Conservation (phyloP, 2,113 vertebrate species). For the Ancistrus triradiatus region DNA sequence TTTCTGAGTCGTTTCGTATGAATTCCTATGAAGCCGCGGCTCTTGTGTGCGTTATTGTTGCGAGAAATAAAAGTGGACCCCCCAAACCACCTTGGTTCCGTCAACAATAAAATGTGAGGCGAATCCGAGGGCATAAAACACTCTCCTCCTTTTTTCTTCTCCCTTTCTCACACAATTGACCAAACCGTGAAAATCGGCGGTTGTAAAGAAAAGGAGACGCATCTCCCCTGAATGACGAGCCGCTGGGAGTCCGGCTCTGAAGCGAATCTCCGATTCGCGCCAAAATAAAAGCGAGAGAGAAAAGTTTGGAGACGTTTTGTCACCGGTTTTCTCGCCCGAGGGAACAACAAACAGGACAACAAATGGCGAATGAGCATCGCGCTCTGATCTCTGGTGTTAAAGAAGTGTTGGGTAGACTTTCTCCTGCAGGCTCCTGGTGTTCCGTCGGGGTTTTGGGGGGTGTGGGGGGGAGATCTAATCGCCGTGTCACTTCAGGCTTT, state of each 20-base stretch:
- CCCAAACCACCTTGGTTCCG: slow-evolving; percentile 29
- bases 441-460: slow-evolving; percentile 77
- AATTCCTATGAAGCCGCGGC: slow-evolving; percentile 38
- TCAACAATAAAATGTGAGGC: slow-evolving; percentile 34
- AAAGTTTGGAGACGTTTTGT: slow-evolving; percentile 39
- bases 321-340: slow-evolving; percentile 11
- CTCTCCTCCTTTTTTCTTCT: slow-evolving; percentile 30
- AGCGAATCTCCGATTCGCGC: slow-evolving; percentile 38
- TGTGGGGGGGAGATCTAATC: slow-evolving; percentile 73
- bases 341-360: slow-evolving; percentile 36
- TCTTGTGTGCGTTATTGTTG: slow-evolving; percentile 15
- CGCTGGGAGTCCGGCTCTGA: slow-evolving; percentile 38
- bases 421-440: slow-evolving; percentile 67
- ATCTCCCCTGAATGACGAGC: slow-evolving; percentile 2
- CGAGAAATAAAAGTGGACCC: slow-evolving; percentile 16
- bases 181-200: slow-evolving; percentile 50
- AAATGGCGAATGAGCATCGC: slow-evolving; percentile 58
- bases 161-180: slow-evolving; percentile 41
- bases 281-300: not conserved
- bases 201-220: slow-evolving; percentile 37
- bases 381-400: slow-evolving; percentile 56
- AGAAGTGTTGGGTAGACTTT: slow-evolving; percentile 58
- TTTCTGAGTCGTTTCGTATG: slow-evolving; percentile 24
- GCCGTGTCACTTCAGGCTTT: slow-evolving; percentile 87
- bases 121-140: slow-evolving; percentile 39